Conservation (phyloP, 2,113 vertebrate species). For the Odocoileus hemionus region DNA sequence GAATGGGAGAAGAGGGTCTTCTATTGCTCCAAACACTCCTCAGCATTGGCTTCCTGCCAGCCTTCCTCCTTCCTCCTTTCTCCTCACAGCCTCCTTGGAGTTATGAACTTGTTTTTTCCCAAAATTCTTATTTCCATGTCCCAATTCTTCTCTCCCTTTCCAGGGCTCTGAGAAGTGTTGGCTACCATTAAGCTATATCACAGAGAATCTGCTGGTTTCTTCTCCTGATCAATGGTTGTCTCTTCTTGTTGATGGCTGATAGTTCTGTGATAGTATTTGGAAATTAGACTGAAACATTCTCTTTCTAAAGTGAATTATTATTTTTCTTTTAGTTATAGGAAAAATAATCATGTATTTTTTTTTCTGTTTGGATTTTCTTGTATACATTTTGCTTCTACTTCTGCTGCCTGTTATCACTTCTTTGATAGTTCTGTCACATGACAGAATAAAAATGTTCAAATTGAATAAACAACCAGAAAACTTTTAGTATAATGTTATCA, state of each 20-base stretch:
- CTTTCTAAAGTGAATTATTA: background rate
- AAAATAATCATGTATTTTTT: background rate
- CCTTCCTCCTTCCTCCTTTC: background rate
- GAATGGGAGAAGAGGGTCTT: background rate
- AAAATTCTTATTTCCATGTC: background rate
- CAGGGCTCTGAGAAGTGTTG: background rate
- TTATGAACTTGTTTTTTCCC: background rate
- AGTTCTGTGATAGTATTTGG: background rate
- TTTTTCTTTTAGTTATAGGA: background rate
- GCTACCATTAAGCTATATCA: background rate
- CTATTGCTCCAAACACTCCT: background rate
- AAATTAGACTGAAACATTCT: background rate
- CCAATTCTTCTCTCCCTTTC: background rate
- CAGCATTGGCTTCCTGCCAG: rapidly evolving
- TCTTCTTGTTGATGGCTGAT: background rate
- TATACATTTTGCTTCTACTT: background rate
- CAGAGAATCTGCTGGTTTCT: background rate
- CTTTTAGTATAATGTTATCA: background rate
- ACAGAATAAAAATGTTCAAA: background rate
- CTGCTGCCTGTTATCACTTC: background rate
- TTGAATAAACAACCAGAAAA: background rate
- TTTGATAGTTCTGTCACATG: background rate
- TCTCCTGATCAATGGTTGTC: background rate
- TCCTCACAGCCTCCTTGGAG: background rate
- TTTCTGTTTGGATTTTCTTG: background rate